Percentiles rank a stretch among this genome's conserved stretches.
phyloP scores from a whole-genome alignment of 1,140 invertebrate genomes.

The Diorhabda elongata region DNA sequence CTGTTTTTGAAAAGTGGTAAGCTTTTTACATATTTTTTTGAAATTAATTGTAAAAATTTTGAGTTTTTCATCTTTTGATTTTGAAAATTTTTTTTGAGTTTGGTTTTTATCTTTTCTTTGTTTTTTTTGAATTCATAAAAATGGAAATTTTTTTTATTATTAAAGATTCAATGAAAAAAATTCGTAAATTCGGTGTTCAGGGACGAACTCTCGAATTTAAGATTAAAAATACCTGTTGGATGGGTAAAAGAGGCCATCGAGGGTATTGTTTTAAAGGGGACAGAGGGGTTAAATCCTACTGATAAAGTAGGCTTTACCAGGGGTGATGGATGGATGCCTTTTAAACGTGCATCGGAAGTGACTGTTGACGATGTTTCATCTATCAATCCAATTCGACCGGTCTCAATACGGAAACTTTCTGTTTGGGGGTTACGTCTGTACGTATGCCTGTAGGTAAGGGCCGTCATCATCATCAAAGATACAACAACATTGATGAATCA shows the following conservation, averaged over 20 bases:
- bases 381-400: conserved; percentile 9
- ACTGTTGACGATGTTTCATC: conserved; percentile 6
- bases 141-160: not conserved
- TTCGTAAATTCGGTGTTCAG: not conserved
- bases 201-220: conserved; percentile 4
- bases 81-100: no score
- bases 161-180: no score
- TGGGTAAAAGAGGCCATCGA: not conserved
- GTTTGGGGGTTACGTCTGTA: no score
- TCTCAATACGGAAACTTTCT: not conserved
- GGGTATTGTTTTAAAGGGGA: not conserved
- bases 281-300: not conserved
- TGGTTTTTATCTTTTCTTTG: no score
- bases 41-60: no score
- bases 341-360: not conserved
- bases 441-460: no score
- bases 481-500: not conserved
- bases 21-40: no score
- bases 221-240: not conserved
- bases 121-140: not conserved
- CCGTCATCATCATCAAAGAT: no score
- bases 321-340: conserved; percentile 7
- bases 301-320: conserved; percentile 4
- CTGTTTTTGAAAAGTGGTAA: no score
- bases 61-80: no score